Conservation (phyloP, 2,888 invertebrate species). For the Pterostichus madidus region DNA sequence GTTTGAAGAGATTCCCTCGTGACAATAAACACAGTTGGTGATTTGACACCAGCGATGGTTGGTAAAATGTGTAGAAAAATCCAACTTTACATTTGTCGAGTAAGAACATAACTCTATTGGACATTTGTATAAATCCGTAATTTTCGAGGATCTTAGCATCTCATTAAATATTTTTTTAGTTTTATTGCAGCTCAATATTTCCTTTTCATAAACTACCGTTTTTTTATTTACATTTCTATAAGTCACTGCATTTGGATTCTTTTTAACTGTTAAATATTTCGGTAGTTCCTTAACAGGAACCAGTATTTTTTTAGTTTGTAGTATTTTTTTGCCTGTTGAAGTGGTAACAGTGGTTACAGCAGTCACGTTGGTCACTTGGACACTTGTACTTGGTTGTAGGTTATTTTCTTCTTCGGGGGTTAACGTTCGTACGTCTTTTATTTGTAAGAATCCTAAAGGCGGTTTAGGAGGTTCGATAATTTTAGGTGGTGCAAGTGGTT, state of each 20-base stretch:
- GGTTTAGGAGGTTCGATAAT: not conserved
- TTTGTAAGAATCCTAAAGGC: slow-evolving; percentile 67
- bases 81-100: slow-evolving; percentile 74
- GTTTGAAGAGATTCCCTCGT: not conserved
- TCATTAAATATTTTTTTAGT: slow-evolving; percentile 66
- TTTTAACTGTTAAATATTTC: not conserved
- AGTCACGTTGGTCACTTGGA: not conserved
- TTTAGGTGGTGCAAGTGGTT: not conserved
- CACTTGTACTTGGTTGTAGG: not conserved
- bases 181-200: not conserved
- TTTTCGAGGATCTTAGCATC: slow-evolving; percentile 75
- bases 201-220: not conserved
- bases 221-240: not conserved
- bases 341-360: not conserved
- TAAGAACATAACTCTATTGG: slow-evolving; percentile 79
- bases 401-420: slow-evolving; percentile 68
- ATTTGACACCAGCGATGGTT: slow-evolving; percentile 59
- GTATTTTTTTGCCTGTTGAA: not conserved
- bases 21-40: slow-evolving; percentile 81
- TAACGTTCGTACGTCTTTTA: slow-evolving; percentile 69
- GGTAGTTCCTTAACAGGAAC: slow-evolving; percentile 19
- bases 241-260: not conserved
- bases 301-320: slow-evolving; percentile 13
- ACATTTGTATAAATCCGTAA: slow-evolving; percentile 80
- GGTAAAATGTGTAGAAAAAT: slow-evolving; percentile 76